These are phyloP conservation scores for Dermolepida albohirtum DNA, from an alignment of 2,888 invertebrate species.

Conservation along the genomic window DNA sequence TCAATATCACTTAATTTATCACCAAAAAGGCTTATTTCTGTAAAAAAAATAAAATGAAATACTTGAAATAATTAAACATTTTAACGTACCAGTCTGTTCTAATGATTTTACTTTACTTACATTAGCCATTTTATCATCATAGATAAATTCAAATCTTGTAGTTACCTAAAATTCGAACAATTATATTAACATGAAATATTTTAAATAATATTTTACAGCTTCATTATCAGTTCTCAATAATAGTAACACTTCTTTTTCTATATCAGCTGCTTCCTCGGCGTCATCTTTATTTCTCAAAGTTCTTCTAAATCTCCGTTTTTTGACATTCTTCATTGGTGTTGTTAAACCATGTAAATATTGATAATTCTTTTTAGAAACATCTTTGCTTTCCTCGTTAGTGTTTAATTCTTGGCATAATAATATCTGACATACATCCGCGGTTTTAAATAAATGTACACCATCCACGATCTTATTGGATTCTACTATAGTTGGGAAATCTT, in stretches of 20 bases:
- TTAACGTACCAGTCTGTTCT: conserved; percentile 24
- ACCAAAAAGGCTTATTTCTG: conserved; percentile 46
- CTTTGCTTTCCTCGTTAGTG: conserved; percentile 31
- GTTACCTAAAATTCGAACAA: conserved; percentile 46
- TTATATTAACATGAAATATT: conserved; percentile 12
- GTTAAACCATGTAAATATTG: conserved; percentile 75
- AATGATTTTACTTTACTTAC: neutral
- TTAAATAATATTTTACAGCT: conserved; percentile 64
- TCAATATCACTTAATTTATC: conserved; percentile 47
- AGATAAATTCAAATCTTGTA: conserved; percentile 48
- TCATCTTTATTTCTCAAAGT: conserved; percentile 72
- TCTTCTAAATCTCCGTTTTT: conserved; percentile 74
- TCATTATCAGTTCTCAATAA: conserved; percentile 74
- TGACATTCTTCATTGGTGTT: conserved; percentile 78
- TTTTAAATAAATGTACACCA: conserved; percentile 76
- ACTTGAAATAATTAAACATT: neutral
- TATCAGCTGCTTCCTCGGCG: conserved; percentile 74
- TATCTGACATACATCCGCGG: conserved; percentile 75
- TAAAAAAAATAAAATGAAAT: conserved; percentile 9
- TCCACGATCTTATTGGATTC: conserved; percentile 78
- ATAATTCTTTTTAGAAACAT: conserved; percentile 31
- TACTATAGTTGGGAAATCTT: conserved; percentile 74
- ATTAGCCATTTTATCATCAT: conserved; percentile 40
- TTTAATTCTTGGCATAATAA: conserved; percentile 69
- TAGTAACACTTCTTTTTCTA: conserved; percentile 75